Base-by-base conservation (phyloP, 2,797 vertebrate genomes). In the Heteromormyrus szaboi region DNA sequence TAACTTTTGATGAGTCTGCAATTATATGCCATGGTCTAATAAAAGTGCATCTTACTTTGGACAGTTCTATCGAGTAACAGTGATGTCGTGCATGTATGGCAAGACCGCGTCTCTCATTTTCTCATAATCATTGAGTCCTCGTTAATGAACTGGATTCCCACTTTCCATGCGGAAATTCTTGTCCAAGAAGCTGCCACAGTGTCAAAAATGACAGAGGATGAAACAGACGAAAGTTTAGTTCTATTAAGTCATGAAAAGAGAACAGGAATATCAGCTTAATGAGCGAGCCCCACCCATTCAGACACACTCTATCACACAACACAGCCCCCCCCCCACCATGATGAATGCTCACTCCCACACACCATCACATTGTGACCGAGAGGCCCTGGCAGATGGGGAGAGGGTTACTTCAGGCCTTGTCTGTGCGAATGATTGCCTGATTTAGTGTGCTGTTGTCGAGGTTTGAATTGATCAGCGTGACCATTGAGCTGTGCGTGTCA, bases 371-470 rank as follows among this genome's bases (percentile, higher is more conserved):
- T 92, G 89, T 92, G 93, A 91, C 84, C 3, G 50, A 65, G 90
- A 90, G 68, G 91, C 90, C 88, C 91, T 92, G 92, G 93, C 93
- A 93, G 93, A 93, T 93, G 93, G 94, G 93, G 91, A 90, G 87
- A 89, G 51, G 53, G 54, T 41, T 87, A 37, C 41, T 87, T 87
- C 86, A 53, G 83, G 59, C 44, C 88, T 44, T 50, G 79, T 87
- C 41, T 33, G 29, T 19, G 83, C 51, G 37, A 89, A 46, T 33
- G 41, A 76, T 88, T 3, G 86, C 89, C 88, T 72, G 88, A 89
- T 37, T 92, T 93, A 92, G 89, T 91, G 92, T 92, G 89, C 87
- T 22, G 86, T 89, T 91, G 85, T 83, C 89, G 87, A 88, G 89
- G 91, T 90, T 90, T 94, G 92, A 88, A 91, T 53, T 90, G 92